A percentile compares a stretch with the other conserved stretches of the same genome.
phyloP scores from a whole-genome alignment of 2,797 vertebrate genomes.

The Ciconia nigra region DNA sequence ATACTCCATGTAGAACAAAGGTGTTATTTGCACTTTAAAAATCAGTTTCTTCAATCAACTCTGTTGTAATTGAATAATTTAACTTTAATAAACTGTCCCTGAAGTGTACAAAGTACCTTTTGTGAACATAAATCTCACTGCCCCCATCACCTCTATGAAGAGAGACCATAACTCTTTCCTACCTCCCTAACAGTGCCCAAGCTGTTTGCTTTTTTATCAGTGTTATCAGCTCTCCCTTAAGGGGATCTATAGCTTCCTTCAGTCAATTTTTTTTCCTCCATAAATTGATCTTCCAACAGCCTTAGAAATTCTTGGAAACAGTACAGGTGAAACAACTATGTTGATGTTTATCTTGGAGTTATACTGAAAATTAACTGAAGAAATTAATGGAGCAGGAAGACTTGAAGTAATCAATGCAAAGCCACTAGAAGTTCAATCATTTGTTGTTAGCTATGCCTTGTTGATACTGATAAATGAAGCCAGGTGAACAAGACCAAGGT shows the following conservation, averaged over 20 bases:
- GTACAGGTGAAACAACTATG: neutral
- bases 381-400: neutral
- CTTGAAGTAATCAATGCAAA: neutral
- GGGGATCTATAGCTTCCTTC: conserved; percentile 49
- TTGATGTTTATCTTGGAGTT: neutral
- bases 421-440: neutral
- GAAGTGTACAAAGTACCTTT: neutral
- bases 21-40: neutral
- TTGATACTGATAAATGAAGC: neutral
- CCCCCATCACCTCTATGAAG: neutral
- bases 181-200: neutral
- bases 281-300: conserved; percentile 14
- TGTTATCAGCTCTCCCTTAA: conserved; percentile 48
- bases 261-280: neutral
- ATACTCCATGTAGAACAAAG: neutral
- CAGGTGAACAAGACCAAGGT: neutral
- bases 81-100: neutral
- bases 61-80: neutral
- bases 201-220: neutral
- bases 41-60: neutral
- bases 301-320: conserved; percentile 48
- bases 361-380: neutral
- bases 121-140: neutral
- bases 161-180: neutral
- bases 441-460: neutral